These are phyloP conservation scores for Oreonectes daqikongensis DNA, from an alignment of 2,797 vertebrate genomes.

Conservation along the genomic window DNA sequence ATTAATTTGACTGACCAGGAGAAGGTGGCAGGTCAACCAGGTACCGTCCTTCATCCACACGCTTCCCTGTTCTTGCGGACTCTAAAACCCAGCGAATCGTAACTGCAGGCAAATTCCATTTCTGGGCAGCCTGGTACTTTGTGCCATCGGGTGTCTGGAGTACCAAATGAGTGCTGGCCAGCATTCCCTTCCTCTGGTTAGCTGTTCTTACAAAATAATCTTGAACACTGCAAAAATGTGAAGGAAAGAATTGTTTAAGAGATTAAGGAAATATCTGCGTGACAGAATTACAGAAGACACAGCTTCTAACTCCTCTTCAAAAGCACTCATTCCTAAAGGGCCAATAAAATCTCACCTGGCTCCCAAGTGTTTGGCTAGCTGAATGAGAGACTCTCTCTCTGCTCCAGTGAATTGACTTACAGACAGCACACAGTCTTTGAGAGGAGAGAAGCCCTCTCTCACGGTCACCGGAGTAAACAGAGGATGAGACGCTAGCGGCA, in stretches of 20 bases:
- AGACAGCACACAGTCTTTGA: conserved; percentile 88
- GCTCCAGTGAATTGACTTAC: conserved; percentile 93
- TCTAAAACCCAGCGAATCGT: conserved; percentile 89
- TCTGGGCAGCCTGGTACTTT: conserved; percentile 94
- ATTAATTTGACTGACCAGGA: conserved; percentile 73
- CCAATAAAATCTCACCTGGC: conserved; percentile 87
- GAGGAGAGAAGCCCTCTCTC: conserved; percentile 81
- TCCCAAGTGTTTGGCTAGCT: conserved; percentile 87
- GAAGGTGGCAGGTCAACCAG: conserved; percentile 78
- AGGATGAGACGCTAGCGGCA: conserved; percentile 82
- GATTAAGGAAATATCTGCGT: too few relatives aligned
- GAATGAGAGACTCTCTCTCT: conserved; percentile 90
- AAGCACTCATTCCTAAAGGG: too few relatives aligned
- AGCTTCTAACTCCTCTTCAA: too few relatives aligned
- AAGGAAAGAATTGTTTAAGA: background rate
- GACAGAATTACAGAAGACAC: too few relatives aligned
- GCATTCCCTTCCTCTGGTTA: conserved; percentile 88
- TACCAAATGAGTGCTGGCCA: conserved; percentile 93
- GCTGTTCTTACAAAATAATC: conserved; percentile 94
- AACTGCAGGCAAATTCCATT: conserved; percentile 92
- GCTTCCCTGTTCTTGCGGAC: conserved; percentile 82
- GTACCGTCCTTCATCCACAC: conserved; percentile 82
- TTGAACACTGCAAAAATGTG: conserved; percentile 81
- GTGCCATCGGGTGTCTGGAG: conserved; percentile 86
- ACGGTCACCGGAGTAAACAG: conserved; percentile 88